Conservation (phyloP, 2,113 vertebrate species). For the Syrmaticus mikado region DNA sequence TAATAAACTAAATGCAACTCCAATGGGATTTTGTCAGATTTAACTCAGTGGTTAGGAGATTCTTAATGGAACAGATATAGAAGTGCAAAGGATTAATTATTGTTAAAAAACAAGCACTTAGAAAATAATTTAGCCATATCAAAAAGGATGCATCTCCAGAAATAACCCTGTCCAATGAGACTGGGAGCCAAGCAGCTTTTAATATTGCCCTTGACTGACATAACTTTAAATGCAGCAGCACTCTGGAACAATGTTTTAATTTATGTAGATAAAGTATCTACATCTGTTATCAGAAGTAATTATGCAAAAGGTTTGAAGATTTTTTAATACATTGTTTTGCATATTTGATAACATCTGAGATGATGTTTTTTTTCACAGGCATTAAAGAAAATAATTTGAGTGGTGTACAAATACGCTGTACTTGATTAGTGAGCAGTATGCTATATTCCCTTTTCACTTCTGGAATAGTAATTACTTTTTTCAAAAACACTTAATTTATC, state of each 20-base stretch:
- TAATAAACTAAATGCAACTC: conserved; percentile 59
- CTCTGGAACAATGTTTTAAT: conserved; percentile 28
- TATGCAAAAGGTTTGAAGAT: neutral
- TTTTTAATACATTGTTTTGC: neutral
- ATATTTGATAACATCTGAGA: conserved; percentile 33
- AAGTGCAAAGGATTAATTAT: conserved; percentile 62
- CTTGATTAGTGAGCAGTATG: neutral
- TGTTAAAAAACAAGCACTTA: conserved; percentile 62
- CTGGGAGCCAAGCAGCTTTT: neutral
- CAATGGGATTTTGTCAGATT: conserved; percentile 44
- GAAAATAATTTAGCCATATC: conserved; percentile 54
- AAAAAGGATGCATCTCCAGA: conserved; percentile 21
- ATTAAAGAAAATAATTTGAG: conserved; percentile 25
- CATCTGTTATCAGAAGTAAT: conserved; percentile 25
- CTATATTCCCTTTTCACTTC: neutral
- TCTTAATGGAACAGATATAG: conserved; percentile 44
- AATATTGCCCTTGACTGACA: conserved; percentile 30
- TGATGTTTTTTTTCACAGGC: neutral
- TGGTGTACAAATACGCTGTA: neutral
- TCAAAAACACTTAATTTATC: neutral
- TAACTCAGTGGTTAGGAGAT: conserved; percentile 43
- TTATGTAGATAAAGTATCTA: conserved; percentile 36
- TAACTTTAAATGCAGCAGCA: conserved; percentile 14
- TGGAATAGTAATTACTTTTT: neutral
- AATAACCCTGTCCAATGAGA: conserved; percentile 39